Evolutionary conservation across 2,113 vertebrate species (phyloP).

Genomic region (Phalacrocorax brasilianus): DNA sequence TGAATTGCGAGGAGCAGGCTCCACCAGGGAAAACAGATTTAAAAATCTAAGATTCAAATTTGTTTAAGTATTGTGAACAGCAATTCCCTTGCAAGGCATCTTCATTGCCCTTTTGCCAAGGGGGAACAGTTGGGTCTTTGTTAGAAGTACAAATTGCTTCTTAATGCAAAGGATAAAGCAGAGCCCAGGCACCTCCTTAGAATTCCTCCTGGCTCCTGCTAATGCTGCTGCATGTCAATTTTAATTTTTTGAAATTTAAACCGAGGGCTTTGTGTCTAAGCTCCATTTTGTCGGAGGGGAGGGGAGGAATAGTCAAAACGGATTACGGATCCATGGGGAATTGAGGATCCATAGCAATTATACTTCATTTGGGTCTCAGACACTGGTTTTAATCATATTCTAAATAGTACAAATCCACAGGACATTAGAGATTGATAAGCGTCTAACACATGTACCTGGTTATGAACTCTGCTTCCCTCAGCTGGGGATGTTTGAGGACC

Average conservation of each 20-base stretch:
- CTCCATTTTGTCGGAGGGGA: constrained; percentile 73
- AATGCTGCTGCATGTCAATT: constrained; percentile 82
- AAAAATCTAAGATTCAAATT: constrained; percentile 78
- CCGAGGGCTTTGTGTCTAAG: constrained; percentile 79
- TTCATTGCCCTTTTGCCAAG: constrained; percentile 77
- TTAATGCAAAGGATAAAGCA: constrained; percentile 80
- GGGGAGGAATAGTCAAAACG: constrained; percentile 78
- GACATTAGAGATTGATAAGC: constrained; percentile 67
- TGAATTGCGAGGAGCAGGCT: constrained; percentile 69
- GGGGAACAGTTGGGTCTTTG: constrained; percentile 73
- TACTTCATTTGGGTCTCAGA: constrained; percentile 78
- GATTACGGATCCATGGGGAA: constrained; percentile 71
- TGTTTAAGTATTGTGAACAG: constrained; percentile 79
- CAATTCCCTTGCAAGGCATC: constrained; percentile 73
- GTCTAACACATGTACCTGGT: constrained; percentile 36
- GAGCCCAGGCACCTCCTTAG: constrained; percentile 74
- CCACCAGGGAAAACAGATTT: constrained; percentile 79
- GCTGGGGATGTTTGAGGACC: not conserved
- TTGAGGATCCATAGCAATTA: constrained; percentile 77
- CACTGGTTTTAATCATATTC: constrained; percentile 73
- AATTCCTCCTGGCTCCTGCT: constrained; percentile 73
- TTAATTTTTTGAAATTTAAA: constrained; percentile 86
- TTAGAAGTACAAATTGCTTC: constrained; percentile 84
- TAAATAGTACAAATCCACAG: constrained; percentile 70
- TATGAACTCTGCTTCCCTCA: constrained; percentile 2